phyloP scores from a whole-genome alignment of 2,888 invertebrate genomes.

The Synergus laeviventris region DNA sequence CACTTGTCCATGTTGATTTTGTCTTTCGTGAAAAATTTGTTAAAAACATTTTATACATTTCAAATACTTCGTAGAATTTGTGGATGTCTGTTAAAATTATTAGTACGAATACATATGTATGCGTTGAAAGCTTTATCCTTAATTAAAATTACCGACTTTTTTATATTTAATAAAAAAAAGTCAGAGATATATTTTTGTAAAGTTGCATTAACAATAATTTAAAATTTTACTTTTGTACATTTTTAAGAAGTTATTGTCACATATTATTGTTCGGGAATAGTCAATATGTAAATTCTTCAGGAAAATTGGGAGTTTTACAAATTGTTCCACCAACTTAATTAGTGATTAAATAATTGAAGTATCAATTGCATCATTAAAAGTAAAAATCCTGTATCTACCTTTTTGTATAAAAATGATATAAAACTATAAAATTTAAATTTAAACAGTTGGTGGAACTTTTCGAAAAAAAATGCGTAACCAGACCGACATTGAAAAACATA shows the following conservation, averaged over 20 bases:
- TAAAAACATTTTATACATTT: background rate
- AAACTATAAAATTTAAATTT: background rate
- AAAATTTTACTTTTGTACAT: conserved; percentile 31
- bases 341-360: background rate
- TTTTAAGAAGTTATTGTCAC: conserved; percentile 5
- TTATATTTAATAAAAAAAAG: background rate
- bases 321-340: conserved; percentile 25
- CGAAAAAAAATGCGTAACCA: conserved; percentile 16
- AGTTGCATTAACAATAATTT: conserved; percentile 9
- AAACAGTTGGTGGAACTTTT: conserved; percentile 25
- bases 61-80: background rate
- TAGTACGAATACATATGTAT: background rate
- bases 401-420: background rate
- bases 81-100: background rate
- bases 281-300: background rate
- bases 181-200: conserved; percentile 31
- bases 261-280: background rate
- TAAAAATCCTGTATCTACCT: background rate
- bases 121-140: conserved; percentile 9
- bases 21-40: background rate
- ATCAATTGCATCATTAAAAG: background rate
- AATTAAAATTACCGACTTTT: conserved; percentile 12
- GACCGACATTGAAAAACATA: background rate
- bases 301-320: conserved; percentile 40
- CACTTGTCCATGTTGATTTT: background rate